phyloP scores from a whole-genome alignment of 2,113 vertebrate species.

The Chrysochloris asiatica region DNA sequence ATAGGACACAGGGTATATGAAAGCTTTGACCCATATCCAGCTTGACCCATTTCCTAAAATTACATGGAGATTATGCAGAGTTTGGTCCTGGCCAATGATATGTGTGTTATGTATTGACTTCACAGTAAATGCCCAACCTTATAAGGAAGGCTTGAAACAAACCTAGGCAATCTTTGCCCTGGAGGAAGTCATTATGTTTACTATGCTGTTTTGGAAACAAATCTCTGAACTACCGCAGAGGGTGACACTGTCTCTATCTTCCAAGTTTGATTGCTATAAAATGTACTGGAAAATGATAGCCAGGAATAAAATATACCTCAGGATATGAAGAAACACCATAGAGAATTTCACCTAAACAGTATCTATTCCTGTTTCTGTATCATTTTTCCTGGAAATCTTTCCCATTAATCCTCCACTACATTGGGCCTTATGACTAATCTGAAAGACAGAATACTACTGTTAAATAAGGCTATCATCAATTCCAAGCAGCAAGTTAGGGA shows the following conservation, averaged over 20 bases:
- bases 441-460: background rate
- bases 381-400: background rate
- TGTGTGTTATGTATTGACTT: too few relatives aligned
- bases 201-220: background rate
- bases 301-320: background rate
- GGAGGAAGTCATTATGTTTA: background rate
- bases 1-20: background rate
- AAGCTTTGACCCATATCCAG: background rate
- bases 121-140: background rate
- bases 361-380: background rate
- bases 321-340: background rate
- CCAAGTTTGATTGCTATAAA: background rate
- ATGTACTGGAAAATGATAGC: background rate
- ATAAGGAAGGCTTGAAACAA: background rate
- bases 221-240: background rate
- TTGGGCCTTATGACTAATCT: background rate
- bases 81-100: too few relatives aligned
- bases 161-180: background rate
- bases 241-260: background rate
- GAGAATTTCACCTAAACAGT: background rate
- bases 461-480: background rate
- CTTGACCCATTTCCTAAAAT: background rate
- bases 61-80: background rate
- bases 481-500: background rate
- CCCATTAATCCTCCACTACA: background rate